phyloP scores from a whole-genome alignment of 2,113 vertebrate genomes.

The Dipodomys merriami region DNA sequence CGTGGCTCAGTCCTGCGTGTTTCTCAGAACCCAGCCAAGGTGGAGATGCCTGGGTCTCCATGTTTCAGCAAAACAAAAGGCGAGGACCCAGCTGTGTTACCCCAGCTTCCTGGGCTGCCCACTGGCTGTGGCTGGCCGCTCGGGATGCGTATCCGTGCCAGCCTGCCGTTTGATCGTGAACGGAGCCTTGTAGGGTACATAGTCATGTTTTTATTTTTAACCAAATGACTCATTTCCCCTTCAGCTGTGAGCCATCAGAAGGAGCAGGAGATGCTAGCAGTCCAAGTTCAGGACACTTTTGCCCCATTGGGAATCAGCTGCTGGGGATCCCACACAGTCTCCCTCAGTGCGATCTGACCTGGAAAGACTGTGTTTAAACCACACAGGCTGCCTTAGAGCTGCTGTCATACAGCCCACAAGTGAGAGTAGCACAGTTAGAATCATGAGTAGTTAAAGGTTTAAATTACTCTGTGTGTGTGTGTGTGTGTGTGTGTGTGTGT shows the following conservation, averaged over 20 bases:
- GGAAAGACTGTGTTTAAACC: constrained; percentile 64
- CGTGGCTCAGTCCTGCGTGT: too few relatives aligned
- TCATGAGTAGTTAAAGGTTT: too few relatives aligned
- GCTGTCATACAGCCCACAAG: not conserved
- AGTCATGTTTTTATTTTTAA: constrained; percentile 85
- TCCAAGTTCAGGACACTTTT: constrained; percentile 69
- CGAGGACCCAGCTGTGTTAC: constrained; percentile 69
- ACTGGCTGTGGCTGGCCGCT: constrained; percentile 78
- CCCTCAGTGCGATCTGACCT: constrained; percentile 49
- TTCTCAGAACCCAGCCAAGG: not conserved
- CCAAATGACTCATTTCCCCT: constrained; percentile 83
- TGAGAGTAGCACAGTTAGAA: not conserved
- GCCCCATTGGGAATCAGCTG: constrained; percentile 26
- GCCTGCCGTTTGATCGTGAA: constrained; percentile 80
- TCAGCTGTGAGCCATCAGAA: constrained; percentile 64
- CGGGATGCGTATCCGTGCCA: constrained; percentile 77
- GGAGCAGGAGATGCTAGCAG: constrained; percentile 33
- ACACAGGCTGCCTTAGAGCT: constrained; percentile 32
- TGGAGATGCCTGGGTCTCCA: not conserved
- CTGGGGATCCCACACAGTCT: constrained; percentile 30
- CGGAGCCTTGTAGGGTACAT: constrained; percentile 83
- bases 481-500: too few relatives aligned
- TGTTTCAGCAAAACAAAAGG: not conserved
- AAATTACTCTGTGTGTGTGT: not conserved
- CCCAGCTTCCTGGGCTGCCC: constrained; percentile 76